Percentiles rank a stretch among this genome's conserved stretches.
phyloP scores from a whole-genome alignment of 2,888 invertebrate species.

The Acleris sparsana region DNA sequence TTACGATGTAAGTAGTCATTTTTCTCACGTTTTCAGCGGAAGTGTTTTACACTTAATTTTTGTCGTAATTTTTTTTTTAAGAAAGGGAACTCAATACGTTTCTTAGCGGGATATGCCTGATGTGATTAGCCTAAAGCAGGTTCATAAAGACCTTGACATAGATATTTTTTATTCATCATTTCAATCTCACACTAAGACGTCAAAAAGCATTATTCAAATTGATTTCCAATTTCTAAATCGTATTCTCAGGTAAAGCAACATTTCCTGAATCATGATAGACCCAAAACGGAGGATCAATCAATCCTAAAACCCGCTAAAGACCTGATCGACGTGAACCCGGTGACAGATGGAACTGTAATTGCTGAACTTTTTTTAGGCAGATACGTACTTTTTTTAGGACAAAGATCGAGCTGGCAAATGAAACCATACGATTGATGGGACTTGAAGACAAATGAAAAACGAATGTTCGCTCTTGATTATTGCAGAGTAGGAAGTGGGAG shows the following conservation, averaged over 20 bases:
- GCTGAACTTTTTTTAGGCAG: slow-evolving; percentile 63
- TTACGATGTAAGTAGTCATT: slow-evolving; percentile 3
- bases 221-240: neutral
- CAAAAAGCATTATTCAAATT: slow-evolving; percentile 7
- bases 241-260: slow-evolving; percentile 22
- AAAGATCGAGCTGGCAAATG: slow-evolving; percentile 67
- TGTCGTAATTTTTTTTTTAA: too few species aligned
- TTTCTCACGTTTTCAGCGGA: neutral
- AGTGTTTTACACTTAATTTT: neutral
- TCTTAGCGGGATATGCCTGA: too few species aligned
- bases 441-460: slow-evolving; percentile 65
- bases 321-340: slow-evolving; percentile 57
- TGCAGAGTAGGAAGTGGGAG: slow-evolving; percentile 41
- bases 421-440: slow-evolving; percentile 73
- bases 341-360: slow-evolving; percentile 81
- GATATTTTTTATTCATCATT: too few species aligned
- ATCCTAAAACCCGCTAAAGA: slow-evolving; percentile 64
- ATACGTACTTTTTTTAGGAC: slow-evolving; percentile 57
- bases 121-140: too few species aligned
- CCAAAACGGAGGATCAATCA: slow-evolving; percentile 72
- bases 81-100: too few species aligned
- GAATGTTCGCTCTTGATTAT: slow-evolving; percentile 58
- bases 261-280: slow-evolving; percentile 39
- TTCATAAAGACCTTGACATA: too few species aligned
- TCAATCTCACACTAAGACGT: too few species aligned